phyloP scores from a whole-genome alignment of 1,140 invertebrate species.

The Palaemon carinicauda region DNA sequence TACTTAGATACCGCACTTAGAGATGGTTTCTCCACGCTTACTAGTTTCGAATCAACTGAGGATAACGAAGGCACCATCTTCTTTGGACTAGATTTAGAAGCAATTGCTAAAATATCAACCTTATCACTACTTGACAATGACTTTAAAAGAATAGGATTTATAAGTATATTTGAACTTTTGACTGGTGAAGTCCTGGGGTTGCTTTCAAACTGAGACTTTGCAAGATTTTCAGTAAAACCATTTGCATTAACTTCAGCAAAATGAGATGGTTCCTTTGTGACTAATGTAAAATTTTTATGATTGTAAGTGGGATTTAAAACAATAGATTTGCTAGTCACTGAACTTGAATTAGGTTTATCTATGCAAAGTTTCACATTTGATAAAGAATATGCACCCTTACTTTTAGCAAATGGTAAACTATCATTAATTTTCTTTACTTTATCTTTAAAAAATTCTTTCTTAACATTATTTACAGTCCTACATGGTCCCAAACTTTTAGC shows the following conservation, averaged over 20 bases:
- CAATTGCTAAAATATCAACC: neutral
- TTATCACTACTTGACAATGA: neutral
- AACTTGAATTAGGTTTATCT: too few species aligned
- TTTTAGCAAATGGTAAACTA: too few species aligned
- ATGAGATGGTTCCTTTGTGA: neutral
- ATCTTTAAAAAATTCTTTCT: too few species aligned
- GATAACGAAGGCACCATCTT: neutral
- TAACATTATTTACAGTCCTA: too few species aligned
- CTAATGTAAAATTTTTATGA: too few species aligned
- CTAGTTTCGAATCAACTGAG: neutral
- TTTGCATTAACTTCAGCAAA: neutral
- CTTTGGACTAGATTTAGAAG: neutral
- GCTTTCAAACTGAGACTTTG: neutral
- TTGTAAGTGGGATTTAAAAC: too few species aligned
- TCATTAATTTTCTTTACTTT: too few species aligned
- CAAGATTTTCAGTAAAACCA: neutral
- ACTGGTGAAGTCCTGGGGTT: neutral
- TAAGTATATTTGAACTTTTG: conserved; percentile 14
- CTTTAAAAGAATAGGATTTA: conserved; percentile 24
- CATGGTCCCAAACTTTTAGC: too few species aligned
- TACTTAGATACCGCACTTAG: neutral
- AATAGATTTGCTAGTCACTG: too few species aligned
- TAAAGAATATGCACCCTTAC: too few species aligned
- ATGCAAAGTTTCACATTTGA: too few species aligned
- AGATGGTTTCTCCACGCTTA: neutral